phyloP scores from a whole-genome alignment of 2,113 vertebrate genomes.

The Mastomys natalensis region DNA sequence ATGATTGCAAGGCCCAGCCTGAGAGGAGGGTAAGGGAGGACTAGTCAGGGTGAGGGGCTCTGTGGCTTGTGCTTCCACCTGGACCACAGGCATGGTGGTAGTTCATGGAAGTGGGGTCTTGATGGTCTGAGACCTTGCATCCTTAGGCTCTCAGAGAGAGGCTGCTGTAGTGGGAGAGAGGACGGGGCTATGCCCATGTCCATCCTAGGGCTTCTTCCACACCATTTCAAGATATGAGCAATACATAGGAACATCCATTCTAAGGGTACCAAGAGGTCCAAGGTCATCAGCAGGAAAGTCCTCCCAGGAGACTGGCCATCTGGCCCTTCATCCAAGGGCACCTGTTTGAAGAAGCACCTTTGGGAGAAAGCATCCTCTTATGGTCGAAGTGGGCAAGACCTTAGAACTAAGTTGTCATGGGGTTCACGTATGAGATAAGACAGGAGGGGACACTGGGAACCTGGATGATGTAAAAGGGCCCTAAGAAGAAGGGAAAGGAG shows the following conservation, averaged over 20 bases:
- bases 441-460: neutral
- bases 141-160: neutral
- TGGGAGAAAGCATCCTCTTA: neutral
- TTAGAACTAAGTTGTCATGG: neutral
- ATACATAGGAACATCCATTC: neutral
- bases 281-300: neutral
- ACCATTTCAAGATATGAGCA: neutral
- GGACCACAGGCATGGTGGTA: neutral
- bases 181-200: neutral
- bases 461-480: neutral
- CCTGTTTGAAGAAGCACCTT: neutral
- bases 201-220: neutral
- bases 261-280: neutral
- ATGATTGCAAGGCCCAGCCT: neutral
- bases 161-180: rapidly evolving
- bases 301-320: neutral
- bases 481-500: neutral
- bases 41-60: neutral
- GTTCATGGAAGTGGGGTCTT: neutral
- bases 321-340: neutral
- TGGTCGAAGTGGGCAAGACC: neutral
- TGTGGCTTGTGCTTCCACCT: neutral
- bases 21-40: neutral
- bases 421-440: neutral
- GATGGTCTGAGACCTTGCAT: neutral